phyloP scores from a whole-genome alignment of 2,888 invertebrate genomes.

The Liodrosophila aerea region DNA sequence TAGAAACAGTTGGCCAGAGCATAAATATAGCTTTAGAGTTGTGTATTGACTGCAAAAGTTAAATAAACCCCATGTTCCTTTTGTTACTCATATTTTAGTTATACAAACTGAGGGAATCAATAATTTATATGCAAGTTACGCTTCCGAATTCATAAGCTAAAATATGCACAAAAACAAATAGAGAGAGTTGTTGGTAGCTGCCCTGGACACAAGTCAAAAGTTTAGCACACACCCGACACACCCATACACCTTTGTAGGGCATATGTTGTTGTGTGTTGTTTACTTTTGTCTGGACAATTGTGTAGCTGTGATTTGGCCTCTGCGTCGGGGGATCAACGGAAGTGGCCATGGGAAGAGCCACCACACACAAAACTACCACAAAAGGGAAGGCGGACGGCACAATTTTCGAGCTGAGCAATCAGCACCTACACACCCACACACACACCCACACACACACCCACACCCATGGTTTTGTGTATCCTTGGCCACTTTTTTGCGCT shows the following conservation, averaged over 20 bases:
- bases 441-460: slow-evolving; percentile 9
- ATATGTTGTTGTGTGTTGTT: slow-evolving; percentile 39
- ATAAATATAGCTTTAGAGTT: too few species aligned
- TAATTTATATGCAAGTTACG: slow-evolving; percentile 48
- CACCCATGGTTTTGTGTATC: too few species aligned
- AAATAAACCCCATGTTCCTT: slow-evolving; percentile 12
- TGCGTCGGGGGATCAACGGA: slow-evolving; percentile 25
- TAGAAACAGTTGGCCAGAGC: too few species aligned
- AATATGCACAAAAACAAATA: slow-evolving; percentile 53
- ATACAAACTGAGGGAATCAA: slow-evolving; percentile 32
- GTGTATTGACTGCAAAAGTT: too few species aligned
- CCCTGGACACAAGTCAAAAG: slow-evolving; percentile 33
- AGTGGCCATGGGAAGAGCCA: slow-evolving; percentile 5
- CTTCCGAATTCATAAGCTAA: slow-evolving; percentile 14
- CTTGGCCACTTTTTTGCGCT: too few species aligned
- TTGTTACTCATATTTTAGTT: neutral
- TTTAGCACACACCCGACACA: slow-evolving; percentile 23
- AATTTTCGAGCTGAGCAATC: slow-evolving; percentile 55
- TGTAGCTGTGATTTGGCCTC: slow-evolving; percentile 36
- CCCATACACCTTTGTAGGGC: neutral
- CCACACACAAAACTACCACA: slow-evolving; percentile 12
- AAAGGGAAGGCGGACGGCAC: slow-evolving; percentile 35
- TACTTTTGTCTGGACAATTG: slow-evolving; percentile 47
- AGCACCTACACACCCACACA: slow-evolving; percentile 32
- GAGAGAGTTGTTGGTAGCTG: slow-evolving; percentile 6